Evolutionary conservation across 2,797 vertebrate species (phyloP), one percentile per base, ranked within the genome.

Genomic region (Myotis daubentonii): DNA sequence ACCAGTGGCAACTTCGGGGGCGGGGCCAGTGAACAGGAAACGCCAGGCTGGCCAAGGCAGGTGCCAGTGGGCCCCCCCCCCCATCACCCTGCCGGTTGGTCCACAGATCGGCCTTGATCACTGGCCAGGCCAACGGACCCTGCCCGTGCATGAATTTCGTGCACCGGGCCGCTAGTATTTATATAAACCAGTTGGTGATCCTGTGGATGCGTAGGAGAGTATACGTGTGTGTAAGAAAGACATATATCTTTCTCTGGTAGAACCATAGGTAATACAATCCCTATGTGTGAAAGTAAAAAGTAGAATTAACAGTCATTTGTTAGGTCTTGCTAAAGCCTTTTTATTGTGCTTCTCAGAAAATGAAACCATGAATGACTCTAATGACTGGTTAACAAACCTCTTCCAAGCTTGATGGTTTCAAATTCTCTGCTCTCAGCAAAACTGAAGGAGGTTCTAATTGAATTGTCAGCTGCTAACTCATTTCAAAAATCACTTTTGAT

Each of bases 381-480:
- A 88, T 44, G 19, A 88, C 72, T 60, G 13, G 38, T 66, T 84
- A 84, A 68, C 66, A 91, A 88, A 68, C 17, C 28, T 88, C 55
- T 94, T 79, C 65, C n/a, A 74, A 84, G 16, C 57, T 23, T 20
- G 6, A 6, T 51, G 17, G 72, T 79, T 94, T 79, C 49, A 88
- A 91, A 88, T 84, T 87, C 60, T 76, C 92, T 44, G 19, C 49
- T 92, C 83, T 84, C 66, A 78, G 30, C 23, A 62, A 88, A 79
- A 94, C 74, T 89, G 60, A 92, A 92, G 19, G 66, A 75, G 11
- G 41, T 74, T 30, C 68, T 80, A 92, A 92, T 23, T 80, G 30
- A 94, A 89, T 17, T 85, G 70, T 85, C 79, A 88, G 49, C 49
- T 66, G 41, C 66, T 88, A 91, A 88, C 68, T 79, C 79, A 80